Evolutionary conservation across 1,140 invertebrate species (phyloP), one percentile per base, ranked within the genome.

Genomic region (Polypedilum pembai): DNA sequence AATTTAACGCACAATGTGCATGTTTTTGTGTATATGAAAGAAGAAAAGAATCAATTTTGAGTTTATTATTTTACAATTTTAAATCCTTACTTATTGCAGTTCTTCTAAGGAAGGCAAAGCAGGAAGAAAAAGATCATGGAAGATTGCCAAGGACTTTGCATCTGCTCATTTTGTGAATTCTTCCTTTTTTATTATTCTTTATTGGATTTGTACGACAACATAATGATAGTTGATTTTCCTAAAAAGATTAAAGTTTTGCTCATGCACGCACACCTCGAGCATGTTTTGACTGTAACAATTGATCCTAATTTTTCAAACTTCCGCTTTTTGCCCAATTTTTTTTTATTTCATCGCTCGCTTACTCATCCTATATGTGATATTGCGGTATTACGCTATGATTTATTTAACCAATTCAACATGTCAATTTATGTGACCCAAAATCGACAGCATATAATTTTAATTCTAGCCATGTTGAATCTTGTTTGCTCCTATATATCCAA

Each of bases 31-130:
- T n/a, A n/a, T n/a, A n/a, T 56, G 0, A 4, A 15, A 56, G 45
- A 8, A 56, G 10, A 15, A 56, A 12, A 15, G n/a, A 56, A 56
- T 56, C 45, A 56, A 56, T 1, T 4, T 15, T 4, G 8, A 56
- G 45, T 56, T 56, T 56, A 56, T 56, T 56, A 56, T 56, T 56
- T 56, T 56, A 56, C 7, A 56, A 56, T 56, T 56, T 56, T 56
- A n/a, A 56, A 56, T 56, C 45, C 45, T 56, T 56, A 56, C 45
- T n/a, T 56, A 15, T 56, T 56, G 10, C 41, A 56, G n/a, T 3
- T 56, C 12, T 12, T 15, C 4, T n/a, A 15, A 56, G 8, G 45
- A 56, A 56, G 8, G 45, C 45, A 15, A 56, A 56, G 45, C 12
- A 56, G 45, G 45, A 56, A 56, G 10, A 15, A 56, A 15, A n/a